These are phyloP conservation scores for Cochlearius cochlearius DNA, from an alignment of 2,113 vertebrate genomes.

Conservation along the genomic window DNA sequence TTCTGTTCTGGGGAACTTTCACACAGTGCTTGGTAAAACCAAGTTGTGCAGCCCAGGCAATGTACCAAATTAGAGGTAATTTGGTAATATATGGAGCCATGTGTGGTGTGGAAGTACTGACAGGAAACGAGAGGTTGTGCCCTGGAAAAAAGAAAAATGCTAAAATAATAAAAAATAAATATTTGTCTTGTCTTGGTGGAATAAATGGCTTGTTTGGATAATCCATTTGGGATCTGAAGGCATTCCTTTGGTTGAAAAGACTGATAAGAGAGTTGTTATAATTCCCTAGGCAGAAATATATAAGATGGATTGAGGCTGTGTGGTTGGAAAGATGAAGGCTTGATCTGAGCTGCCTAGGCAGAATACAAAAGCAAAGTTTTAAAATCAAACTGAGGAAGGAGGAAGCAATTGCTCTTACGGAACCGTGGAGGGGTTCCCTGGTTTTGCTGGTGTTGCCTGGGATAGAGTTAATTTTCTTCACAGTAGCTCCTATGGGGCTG, in stretches of 20 bases:
- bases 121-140: background rate
- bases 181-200: background rate
- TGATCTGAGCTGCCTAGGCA: background rate
- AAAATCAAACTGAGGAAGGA: background rate
- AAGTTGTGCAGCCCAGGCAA: background rate
- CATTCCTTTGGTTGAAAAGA: background rate
- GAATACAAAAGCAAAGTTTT: background rate
- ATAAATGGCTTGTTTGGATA: background rate
- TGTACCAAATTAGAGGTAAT: background rate
- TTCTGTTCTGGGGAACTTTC: background rate
- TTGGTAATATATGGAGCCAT: background rate
- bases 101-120: background rate
- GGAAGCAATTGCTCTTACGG: background rate
- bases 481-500: background rate
- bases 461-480: background rate
- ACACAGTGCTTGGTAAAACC: background rate
- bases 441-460: background rate
- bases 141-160: rapidly evolving
- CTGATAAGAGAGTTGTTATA: background rate
- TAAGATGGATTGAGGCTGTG: background rate
- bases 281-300: background rate
- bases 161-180: background rate
- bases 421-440: background rate
- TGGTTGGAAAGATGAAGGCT: background rate
- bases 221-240: background rate